These are phyloP conservation scores for Julus scandinavius DNA, from an alignment of 2,888 invertebrate genomes.

Conservation along the genomic window DNA sequence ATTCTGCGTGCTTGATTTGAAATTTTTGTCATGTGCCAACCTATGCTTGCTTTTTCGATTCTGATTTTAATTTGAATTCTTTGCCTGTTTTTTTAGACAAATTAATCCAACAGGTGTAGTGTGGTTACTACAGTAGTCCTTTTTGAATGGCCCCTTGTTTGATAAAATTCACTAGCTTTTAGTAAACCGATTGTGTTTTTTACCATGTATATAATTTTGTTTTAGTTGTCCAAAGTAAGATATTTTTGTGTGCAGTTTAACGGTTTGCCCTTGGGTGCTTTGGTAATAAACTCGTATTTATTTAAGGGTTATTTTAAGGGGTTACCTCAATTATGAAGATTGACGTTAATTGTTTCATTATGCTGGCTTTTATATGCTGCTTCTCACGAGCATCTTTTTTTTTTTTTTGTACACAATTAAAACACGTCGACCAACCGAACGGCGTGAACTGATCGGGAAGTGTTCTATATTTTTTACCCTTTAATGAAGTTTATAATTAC, in stretches of 20 bases:
- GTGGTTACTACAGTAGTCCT: background rate
- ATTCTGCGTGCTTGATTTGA: background rate
- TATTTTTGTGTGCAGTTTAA: background rate
- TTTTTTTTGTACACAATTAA: background rate
- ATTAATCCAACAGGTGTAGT: background rate
- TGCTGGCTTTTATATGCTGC: background rate
- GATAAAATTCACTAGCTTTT: too few relatives aligned
- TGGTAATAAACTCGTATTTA: slow-evolving; percentile 12
- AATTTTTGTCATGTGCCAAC: background rate
- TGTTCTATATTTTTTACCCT: background rate
- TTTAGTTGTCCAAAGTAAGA: background rate
- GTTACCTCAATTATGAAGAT: slow-evolving; percentile 9
- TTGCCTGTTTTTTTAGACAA: background rate
- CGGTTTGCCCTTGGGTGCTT: background rate
- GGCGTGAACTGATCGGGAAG: background rate
- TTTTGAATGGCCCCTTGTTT: too few relatives aligned
- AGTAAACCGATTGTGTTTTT: background rate
- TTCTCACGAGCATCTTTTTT: background rate
- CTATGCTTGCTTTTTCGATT: background rate
- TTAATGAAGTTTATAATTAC: background rate
- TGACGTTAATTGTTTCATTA: background rate
- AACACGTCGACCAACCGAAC: slow-evolving; percentile 12
- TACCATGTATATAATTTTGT: background rate
- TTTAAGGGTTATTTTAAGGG: slow-evolving; percentile 7
- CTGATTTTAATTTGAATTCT: background rate